These are phyloP conservation scores for Tenthredo notha DNA, from an alignment of 2,888 invertebrate genomes.

Conservation along the genomic window DNA sequence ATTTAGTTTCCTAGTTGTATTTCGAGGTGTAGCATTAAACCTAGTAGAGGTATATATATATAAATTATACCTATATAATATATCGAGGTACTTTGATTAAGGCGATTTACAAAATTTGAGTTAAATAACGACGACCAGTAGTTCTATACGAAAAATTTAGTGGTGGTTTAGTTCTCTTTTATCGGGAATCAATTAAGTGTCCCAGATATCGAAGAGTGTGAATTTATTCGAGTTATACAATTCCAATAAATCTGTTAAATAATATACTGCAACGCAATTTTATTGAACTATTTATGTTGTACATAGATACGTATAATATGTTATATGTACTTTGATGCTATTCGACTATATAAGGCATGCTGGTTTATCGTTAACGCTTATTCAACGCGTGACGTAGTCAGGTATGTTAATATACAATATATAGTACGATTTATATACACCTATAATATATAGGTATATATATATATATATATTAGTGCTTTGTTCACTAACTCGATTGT, in stretches of 20 bases:
- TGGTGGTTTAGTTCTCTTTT: background rate
- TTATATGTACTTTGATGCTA: background rate
- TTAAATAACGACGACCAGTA: background rate
- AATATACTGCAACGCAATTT: background rate
- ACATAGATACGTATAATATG: background rate
- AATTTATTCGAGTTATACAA: background rate
- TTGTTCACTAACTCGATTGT: constrained; percentile 31
- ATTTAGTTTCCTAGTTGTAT: constrained; percentile 11
- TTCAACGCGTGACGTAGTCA: constrained; percentile 18
- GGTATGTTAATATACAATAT: background rate
- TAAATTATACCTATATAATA: too few species aligned
- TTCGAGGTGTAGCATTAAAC: background rate
- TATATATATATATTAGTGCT: background rate
- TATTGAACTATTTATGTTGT: background rate
- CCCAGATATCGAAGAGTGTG: background rate
- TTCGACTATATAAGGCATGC: background rate
- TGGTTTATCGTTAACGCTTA: constrained; percentile 18
- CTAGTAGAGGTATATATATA: background rate
- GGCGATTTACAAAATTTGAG: background rate
- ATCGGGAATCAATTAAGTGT: background rate
- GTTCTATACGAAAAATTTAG: background rate
- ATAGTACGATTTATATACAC: background rate
- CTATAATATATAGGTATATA: background rate
- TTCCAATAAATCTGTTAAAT: background rate
- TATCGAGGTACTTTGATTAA: background rate